Evolutionary conservation across 2,113 vertebrate genomes (phyloP), one percentile per base, ranked within the genome.

Genomic region (Oncorhynchus nerka): DNA sequence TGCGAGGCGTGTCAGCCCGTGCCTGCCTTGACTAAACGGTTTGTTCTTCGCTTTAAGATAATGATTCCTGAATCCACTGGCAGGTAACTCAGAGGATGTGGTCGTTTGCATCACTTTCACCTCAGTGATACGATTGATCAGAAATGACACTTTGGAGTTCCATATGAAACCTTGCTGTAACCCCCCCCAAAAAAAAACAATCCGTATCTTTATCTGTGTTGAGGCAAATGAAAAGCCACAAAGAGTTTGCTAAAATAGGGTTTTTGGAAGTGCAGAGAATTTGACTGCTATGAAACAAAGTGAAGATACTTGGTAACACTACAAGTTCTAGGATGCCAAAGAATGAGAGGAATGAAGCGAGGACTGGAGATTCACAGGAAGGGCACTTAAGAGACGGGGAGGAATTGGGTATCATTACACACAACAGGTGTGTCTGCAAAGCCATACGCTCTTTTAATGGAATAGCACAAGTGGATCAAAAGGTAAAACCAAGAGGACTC

Each of bases 401-500:
- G 2, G 9, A 11, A 45, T 45, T 11, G 39, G 3, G 39, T 45
- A 11, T 11, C 9, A 45, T 45, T 45, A 45, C 39, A 11, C 39
- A 11, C 39, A 45, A 9, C 39, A 11, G 39, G 9, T 45, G 9
- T 45, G 39, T 45, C 39, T 45, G 39, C 39, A 57, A 19, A 20
- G 6, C 19, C 39, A 12, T 45, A 11, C 39, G 3, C 9, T 3
- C 39, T 45, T 11, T 9, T 3, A 45, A 45, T 45, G 2, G 39
- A 45, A 12, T 3, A 11, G 39, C 39, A 11, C 11, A 11, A 9
- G 39, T 45, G 39, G 39, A 45, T 45, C 39, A 45, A 11, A 16
- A 16, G 12, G 51, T 16, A 16, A 67, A 67, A 67, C 9, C 8
- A 1, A 49, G 48, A 71, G n/a, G 1, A 94, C 93, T 94, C 75